Evolutionary conservation across 37 sponge, comb jelly and placozoan species (phyloP).

Genomic region (Tethya wilhelma): DNA sequence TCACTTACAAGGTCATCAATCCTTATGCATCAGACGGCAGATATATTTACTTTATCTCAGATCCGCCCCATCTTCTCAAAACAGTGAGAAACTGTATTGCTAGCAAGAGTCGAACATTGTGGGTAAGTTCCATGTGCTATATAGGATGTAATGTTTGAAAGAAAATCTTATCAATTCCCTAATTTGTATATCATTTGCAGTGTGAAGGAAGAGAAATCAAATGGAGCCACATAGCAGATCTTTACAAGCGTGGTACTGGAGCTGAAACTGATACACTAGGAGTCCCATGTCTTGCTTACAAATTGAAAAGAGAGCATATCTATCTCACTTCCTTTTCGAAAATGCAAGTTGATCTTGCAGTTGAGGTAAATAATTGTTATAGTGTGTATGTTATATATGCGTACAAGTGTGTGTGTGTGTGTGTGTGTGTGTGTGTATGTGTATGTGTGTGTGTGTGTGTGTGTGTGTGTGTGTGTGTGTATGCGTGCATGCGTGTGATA

Average conservation of each 20-base stretch:
- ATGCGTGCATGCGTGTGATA: too few relatives aligned
- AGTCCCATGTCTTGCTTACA: neutral
- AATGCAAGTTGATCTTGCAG: conserved; percentile 39
- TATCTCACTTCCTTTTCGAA: conserved; percentile 19
- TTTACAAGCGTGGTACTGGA: neutral
- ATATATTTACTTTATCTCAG: conserved; percentile 39
- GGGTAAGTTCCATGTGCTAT: conserved; percentile 7
- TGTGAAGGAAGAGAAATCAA: neutral
- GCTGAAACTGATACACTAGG: neutral
- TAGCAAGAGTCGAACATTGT: neutral
- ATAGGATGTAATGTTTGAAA: too few relatives aligned
- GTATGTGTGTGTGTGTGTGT: too few relatives aligned
- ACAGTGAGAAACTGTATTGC: conserved; percentile 27
- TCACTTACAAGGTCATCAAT: conserved; percentile 12
- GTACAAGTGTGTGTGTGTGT: too few relatives aligned
- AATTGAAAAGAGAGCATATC: conserved; percentile 13
- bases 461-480: too few relatives aligned
- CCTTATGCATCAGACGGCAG: conserved; percentile 10
- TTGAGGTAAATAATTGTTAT: conserved; percentile 16
- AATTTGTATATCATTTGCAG: neutral
- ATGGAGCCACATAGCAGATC: neutral
- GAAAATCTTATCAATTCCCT: neutral
- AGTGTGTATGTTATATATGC: neutral
- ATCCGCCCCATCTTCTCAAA: conserved; percentile 38
- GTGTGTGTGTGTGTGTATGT: too few relatives aligned